Evolutionary conservation across 2,888 invertebrate genomes (phyloP).

Genomic region (Salticus scenicus): DNA sequence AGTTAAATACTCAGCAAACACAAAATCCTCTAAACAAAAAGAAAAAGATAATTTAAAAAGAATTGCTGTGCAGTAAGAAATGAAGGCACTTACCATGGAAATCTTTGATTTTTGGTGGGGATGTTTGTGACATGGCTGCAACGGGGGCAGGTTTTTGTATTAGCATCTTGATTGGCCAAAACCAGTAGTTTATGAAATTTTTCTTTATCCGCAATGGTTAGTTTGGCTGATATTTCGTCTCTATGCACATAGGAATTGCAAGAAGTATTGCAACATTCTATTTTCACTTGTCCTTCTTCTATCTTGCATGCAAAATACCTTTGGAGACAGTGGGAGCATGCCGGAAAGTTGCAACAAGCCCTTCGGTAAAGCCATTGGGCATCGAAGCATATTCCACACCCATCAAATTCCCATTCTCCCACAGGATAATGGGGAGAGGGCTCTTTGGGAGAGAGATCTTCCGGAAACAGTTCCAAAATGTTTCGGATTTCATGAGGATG

Average conservation of each 20-base stretch:
- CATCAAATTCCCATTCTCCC: conserved; percentile 70
- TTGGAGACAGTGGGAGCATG: conserved; percentile 75
- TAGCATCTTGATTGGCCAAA: conserved; percentile 75
- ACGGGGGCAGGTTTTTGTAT: conserved; percentile 76
- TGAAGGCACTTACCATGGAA: conserved; percentile 32
- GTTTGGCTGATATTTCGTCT: conserved; percentile 75
- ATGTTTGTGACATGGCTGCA: conserved; percentile 74
- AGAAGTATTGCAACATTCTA: conserved; percentile 74
- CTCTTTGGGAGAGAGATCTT: conserved; percentile 42
- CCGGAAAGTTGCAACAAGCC: conserved; percentile 75
- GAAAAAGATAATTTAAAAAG: too few species aligned
- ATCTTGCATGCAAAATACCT: conserved; percentile 74
- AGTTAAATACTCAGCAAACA: too few species aligned
- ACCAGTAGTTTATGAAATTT: conserved; percentile 75
- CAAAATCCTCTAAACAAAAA: too few species aligned
- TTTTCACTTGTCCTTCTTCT: conserved; percentile 74
- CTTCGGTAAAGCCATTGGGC: conserved; percentile 73
- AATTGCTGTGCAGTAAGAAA: too few species aligned
- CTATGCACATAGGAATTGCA: conserved; percentile 74
- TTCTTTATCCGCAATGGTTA: conserved; percentile 73
- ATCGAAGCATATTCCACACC: conserved; percentile 75
- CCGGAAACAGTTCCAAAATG: conserved; percentile 63
- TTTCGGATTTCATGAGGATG: conserved; percentile 59
- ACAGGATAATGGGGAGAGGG: conserved; percentile 70
- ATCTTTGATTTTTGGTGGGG: conserved; percentile 6